Conservation (phyloP, 2,888 invertebrate genomes). For the Nemurella pictetii region DNA sequence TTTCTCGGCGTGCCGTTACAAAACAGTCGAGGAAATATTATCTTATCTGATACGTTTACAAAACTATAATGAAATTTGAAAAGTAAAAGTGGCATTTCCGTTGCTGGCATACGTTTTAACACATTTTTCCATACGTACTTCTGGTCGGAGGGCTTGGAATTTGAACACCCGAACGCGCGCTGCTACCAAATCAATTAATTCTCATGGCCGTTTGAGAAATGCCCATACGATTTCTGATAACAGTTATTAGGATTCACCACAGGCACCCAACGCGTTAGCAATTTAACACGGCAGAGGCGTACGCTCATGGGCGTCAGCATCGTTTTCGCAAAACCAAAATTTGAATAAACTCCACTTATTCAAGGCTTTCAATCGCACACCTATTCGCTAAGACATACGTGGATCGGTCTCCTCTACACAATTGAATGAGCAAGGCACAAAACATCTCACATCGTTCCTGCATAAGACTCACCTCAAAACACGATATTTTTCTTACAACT, state of each 20-base stretch:
- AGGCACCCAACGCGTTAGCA: neutral
- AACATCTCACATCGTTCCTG: too few relatives aligned
- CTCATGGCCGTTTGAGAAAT: neutral
- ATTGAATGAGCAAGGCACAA: too few relatives aligned
- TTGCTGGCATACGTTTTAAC: neutral
- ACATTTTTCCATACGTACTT: neutral
- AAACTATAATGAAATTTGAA: neutral
- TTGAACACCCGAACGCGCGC: neutral
- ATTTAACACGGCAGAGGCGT: too few relatives aligned
- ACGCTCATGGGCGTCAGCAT: neutral
- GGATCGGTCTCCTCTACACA: too few relatives aligned
- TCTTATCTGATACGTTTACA: neutral
- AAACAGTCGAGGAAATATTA: neutral
- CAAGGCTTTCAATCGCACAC: neutral
- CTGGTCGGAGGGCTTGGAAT: neutral
- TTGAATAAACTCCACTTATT: neutral
- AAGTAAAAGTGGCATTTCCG: neutral
- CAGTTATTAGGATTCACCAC: neutral
- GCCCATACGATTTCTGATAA: neutral
- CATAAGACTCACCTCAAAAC: too few relatives aligned
- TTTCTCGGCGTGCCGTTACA: neutral
- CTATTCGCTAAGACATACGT: too few relatives aligned
- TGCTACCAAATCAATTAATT: neutral
- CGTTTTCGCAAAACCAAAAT: neutral
- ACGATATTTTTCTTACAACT: too few relatives aligned